A percentile compares a stretch with the other conserved stretches of the same genome.
Evolutionary conservation across 2,888 invertebrate genomes (phyloP).

Genomic region (Ceratothoa steindachneri): DNA sequence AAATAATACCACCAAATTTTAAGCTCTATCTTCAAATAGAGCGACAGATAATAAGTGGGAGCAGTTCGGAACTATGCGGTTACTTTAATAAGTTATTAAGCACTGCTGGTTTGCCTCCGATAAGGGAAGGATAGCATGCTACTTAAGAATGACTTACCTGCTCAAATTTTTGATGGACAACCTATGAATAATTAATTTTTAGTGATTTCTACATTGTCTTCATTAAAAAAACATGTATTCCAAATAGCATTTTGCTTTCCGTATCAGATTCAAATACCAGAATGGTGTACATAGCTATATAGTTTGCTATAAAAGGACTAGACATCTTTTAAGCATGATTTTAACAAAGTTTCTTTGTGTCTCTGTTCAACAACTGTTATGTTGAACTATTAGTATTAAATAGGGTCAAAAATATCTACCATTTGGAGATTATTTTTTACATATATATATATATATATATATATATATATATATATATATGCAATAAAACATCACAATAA

Average conservation of each 20-base stretch:
- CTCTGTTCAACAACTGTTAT: not conserved
- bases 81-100: conserved; percentile 20
- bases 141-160: not conserved
- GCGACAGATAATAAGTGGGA: conserved; percentile 37
- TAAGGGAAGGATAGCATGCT: not conserved
- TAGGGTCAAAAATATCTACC: not conserved
- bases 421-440: not conserved
- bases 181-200: not conserved
- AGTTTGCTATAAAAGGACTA: not conserved
- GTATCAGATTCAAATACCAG: not conserved
- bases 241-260: conserved; percentile 4
- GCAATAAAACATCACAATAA: conserved; percentile 16
- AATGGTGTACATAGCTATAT: not conserved
- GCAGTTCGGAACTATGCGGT: conserved; percentile 44
- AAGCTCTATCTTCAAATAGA: conserved; percentile 26
- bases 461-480: conserved; percentile 12
- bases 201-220: not conserved
- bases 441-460: conserved; percentile 10
- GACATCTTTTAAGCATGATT: not conserved
- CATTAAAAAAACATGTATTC: not conserved
- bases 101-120: not conserved
- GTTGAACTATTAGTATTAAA: not conserved
- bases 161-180: not conserved
- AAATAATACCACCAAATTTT: conserved; percentile 34
- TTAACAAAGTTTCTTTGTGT: not conserved